Percentiles rank a stretch among this genome's conserved stretches.
phyloP scores from a whole-genome alignment of 2,113 vertebrate species.

The Siphamia tubifer region DNA sequence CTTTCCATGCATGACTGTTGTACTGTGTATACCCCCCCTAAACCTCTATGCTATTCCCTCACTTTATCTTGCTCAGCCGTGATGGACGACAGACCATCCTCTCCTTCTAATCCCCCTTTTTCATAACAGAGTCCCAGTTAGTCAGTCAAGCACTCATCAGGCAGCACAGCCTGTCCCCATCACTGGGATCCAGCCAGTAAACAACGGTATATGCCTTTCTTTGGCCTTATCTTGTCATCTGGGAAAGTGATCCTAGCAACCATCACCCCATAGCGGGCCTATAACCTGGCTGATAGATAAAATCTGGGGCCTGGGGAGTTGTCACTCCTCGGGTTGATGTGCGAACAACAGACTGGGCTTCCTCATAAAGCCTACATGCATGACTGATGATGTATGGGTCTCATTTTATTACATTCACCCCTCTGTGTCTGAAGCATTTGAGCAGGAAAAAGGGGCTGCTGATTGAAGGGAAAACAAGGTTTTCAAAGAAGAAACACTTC shows the following conservation, averaged over 20 bases:
- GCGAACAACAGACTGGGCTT: slow-evolving; percentile 49
- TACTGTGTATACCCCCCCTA: neutral
- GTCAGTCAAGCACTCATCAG: slow-evolving; percentile 49
- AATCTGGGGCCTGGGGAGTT: slow-evolving; percentile 44
- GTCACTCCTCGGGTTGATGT: slow-evolving; percentile 60
- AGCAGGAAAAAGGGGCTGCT: slow-evolving; percentile 1
- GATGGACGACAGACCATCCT: slow-evolving; percentile 31
- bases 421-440: slow-evolving; percentile 38
- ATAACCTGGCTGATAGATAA: slow-evolving; percentile 61
- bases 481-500: neutral
- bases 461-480: slow-evolving; percentile 62
- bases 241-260: slow-evolving; percentile 40
- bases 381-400: slow-evolving; percentile 68
- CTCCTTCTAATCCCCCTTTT: slow-evolving; percentile 44
- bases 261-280: slow-evolving; percentile 9
- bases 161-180: neutral
- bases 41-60: slow-evolving; percentile 34
- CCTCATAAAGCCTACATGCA: slow-evolving; percentile 67
- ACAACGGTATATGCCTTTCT: slow-evolving; percentile 19
- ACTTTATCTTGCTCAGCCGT: slow-evolving; percentile 34
- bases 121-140: slow-evolving; percentile 55
- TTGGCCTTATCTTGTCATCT: slow-evolving; percentile 63
- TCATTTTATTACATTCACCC: slow-evolving; percentile 71
- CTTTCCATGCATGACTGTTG: slow-evolving; percentile 19
- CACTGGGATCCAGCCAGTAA: slow-evolving; percentile 31